Percentiles rank a stretch among this genome's conserved stretches.
Evolutionary conservation across 92 coral and sea anemone species (phyloP).

Genomic region (Porites cylindrica): DNA sequence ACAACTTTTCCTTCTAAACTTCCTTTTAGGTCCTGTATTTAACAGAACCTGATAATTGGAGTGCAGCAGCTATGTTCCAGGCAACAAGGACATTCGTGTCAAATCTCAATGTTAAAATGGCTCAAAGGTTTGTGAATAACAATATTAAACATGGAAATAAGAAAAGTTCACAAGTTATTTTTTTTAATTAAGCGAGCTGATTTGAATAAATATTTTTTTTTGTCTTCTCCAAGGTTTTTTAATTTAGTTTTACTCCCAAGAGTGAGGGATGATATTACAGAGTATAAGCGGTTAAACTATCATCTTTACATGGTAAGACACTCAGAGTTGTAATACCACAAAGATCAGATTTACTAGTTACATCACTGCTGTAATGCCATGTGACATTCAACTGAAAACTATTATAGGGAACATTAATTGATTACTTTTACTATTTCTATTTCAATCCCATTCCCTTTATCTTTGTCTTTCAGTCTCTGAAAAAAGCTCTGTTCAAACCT

Average conservation of each 20-base stretch:
- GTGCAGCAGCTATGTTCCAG: conserved; percentile 98
- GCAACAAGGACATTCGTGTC: conserved; percentile 97
- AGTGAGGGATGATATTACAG: conserved; percentile 95
- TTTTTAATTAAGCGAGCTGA: not conserved
- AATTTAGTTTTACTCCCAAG: conserved; percentile 92
- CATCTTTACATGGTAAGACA: conserved; percentile 91
- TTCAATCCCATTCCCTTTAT: not conserved
- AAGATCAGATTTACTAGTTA: no score
- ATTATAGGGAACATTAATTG: no score
- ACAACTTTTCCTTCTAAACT: not conserved
- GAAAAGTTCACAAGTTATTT: no score
- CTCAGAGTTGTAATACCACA: not conserved
- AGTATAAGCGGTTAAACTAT: conserved; percentile 95
- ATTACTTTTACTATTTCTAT: not conserved
- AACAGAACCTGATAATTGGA: conserved; percentile 96
- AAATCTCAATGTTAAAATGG: conserved; percentile 95
- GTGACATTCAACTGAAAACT: not conserved
- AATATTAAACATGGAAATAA: not conserved
- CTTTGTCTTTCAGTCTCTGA: conserved; percentile 74
- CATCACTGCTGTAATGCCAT: no score
- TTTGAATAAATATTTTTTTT: not conserved
- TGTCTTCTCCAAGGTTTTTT: conserved; percentile 73
- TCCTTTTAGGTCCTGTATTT: conserved; percentile 78
- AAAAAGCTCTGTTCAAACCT: conserved; percentile 96
- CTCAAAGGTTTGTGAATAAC: conserved; percentile 84